phyloP scores from a whole-genome alignment of 2,888 invertebrate species.

The Sceliomorpha sp. region DNA sequence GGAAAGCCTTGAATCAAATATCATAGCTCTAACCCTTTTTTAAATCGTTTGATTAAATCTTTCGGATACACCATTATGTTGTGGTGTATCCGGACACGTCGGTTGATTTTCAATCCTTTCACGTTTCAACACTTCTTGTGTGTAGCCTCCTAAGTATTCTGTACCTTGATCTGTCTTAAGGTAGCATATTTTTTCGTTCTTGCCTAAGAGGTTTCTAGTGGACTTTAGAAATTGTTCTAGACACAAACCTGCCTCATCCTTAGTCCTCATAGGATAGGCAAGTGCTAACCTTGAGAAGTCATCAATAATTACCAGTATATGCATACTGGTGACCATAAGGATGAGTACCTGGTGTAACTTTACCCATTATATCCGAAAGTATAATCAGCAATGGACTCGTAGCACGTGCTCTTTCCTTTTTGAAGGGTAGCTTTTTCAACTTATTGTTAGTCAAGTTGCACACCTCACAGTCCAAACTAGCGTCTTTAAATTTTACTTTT shows the following conservation, averaged over 20 bases:
- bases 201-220: conserved; percentile 43
- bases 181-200: conserved; percentile 45
- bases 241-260: conserved; percentile 41
- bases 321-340: conserved; percentile 37
- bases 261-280: conserved; percentile 51
- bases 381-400: conserved; percentile 47
- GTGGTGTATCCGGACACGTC: conserved; percentile 9
- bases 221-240: conserved; percentile 46
- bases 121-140: too few relatives aligned
- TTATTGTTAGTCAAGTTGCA: conserved; percentile 27
- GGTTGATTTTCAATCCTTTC: conserved; percentile 12
- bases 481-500: conserved; percentile 43
- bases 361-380: too few relatives aligned
- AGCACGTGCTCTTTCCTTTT: conserved; percentile 37
- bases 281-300: conserved; percentile 52
- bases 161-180: conserved; percentile 49
- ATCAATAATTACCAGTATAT: conserved; percentile 51
- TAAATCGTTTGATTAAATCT: conserved; percentile 44
- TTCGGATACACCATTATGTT: conserved; percentile 26
- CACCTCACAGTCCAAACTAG: too few relatives aligned
- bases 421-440: conserved; percentile 50
- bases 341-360: too few relatives aligned
- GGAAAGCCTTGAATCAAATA: conserved; percentile 43
- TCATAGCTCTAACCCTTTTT: conserved; percentile 29
- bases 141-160: conserved; percentile 29